phyloP scores from a whole-genome alignment of 2,888 invertebrate species.

The Agrypnus murinus region DNA sequence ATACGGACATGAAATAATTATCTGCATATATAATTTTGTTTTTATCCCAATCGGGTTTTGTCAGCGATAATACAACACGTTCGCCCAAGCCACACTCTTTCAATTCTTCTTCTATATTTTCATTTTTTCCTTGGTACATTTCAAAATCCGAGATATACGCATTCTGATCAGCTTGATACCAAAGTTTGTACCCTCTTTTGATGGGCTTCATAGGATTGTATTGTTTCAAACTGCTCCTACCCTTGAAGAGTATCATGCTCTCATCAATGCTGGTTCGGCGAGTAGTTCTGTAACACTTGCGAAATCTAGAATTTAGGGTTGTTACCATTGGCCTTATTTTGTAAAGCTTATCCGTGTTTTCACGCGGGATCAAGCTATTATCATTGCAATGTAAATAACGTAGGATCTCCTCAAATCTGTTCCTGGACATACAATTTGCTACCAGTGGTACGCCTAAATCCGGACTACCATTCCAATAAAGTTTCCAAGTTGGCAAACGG shows the following conservation, averaged over 20 bases:
- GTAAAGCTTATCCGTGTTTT: background rate
- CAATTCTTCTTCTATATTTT: slow-evolving; percentile 48
- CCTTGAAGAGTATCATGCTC: slow-evolving; percentile 54
- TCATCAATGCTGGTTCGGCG: slow-evolving; percentile 45
- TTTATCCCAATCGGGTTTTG: slow-evolving; percentile 39
- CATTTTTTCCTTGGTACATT: slow-evolving; percentile 54
- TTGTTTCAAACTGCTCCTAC: slow-evolving; percentile 47
- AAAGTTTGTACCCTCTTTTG: slow-evolving; percentile 39
- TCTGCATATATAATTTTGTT: slow-evolving; percentile 38
- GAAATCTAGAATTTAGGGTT: background rate
- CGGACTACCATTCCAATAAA: background rate
- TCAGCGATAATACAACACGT: slow-evolving; percentile 43
- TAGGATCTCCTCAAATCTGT: slow-evolving; percentile 35
- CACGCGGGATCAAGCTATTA: slow-evolving; percentile 8
- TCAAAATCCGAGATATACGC: slow-evolving; percentile 44
- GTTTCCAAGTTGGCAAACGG: background rate
- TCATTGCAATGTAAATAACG: slow-evolving; percentile 38
- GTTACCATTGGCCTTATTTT: background rate
- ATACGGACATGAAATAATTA: slow-evolving; percentile 48
- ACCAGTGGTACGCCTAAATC: slow-evolving; percentile 34
- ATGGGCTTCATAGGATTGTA: slow-evolving; percentile 28
- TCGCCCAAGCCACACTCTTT: slow-evolving; percentile 50
- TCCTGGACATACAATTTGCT: slow-evolving; percentile 21
- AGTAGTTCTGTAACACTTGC: slow-evolving; percentile 35
- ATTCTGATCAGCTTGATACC: slow-evolving; percentile 38